Conservation (phyloP, 2,797 vertebrate genomes). For the Ctenopoma kingsleyae region DNA sequence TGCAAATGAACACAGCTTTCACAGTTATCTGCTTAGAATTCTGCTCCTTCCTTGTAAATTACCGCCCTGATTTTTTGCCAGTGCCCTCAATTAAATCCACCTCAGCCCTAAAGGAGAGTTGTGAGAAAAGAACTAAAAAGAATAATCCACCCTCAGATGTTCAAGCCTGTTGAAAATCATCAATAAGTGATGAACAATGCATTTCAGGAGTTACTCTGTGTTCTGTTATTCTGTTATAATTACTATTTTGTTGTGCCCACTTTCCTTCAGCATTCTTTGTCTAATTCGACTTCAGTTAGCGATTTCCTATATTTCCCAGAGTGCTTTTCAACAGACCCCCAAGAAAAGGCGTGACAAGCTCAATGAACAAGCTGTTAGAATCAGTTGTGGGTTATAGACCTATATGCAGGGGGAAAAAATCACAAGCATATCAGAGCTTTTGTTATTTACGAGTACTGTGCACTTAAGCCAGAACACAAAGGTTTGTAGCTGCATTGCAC, state of each 20-base stretch:
- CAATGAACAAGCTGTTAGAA: conserved; percentile 47
- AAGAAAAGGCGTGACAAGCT: conserved; percentile 41
- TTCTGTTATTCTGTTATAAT: conserved; percentile 44
- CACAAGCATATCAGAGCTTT: conserved; percentile 13
- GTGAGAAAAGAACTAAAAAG: conserved; percentile 22
- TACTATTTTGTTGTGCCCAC: conserved; percentile 54
- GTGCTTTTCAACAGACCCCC: conserved; percentile 56
- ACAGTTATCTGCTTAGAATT: conserved; percentile 11
- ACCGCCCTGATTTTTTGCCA: conserved; percentile 6
- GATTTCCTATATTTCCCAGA: conserved; percentile 73
- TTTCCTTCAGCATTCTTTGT: conserved; percentile 50
- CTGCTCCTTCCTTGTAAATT: conserved; percentile 20
- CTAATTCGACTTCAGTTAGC: conserved; percentile 60
- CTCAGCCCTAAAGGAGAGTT: conserved; percentile 9
- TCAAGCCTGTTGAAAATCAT: conserved; percentile 30
- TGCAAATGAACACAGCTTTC: conserved; percentile 13
- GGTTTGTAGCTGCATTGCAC: conserved; percentile 4
- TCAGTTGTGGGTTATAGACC: conserved; percentile 26
- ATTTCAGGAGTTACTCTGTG: conserved; percentile 39
- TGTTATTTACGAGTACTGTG: not conserved
- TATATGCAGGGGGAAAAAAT: conserved; percentile 5
- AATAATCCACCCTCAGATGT: conserved; percentile 18
- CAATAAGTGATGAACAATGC: conserved; percentile 60
- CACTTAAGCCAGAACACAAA: conserved; percentile 6
- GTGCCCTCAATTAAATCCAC: conserved; percentile 42